Conservation (phyloP, 2,113 vertebrate genomes). For the Aphyosemion australe region DNA sequence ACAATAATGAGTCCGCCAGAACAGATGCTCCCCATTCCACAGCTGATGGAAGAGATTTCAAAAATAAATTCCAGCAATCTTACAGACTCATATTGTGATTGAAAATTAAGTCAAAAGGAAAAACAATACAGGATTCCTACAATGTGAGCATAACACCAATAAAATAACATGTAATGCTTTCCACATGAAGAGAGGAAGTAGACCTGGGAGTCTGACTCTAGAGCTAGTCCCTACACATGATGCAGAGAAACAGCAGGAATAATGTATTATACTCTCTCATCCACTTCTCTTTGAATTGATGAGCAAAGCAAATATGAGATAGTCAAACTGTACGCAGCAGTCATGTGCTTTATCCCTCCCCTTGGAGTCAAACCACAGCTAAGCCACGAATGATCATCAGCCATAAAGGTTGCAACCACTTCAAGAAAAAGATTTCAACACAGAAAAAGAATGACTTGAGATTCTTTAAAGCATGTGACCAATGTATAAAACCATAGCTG, state of each 20-base stretch:
- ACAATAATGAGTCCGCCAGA: neutral
- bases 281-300: constrained; percentile 4
- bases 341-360: constrained; percentile 27
- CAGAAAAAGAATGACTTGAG: no score
- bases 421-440: no score
- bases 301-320: constrained; percentile 25
- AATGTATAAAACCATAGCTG: no score
- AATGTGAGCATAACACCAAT: neutral
- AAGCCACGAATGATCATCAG: no score
- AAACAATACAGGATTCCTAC: neutral
- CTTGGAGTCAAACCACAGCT: neutral
- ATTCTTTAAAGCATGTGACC: no score
- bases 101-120: neutral
- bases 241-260: constrained; percentile 10
- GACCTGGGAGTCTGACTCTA: neutral
- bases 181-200: neutral
- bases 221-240: neutral
- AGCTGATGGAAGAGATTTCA: neutral
- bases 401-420: no score
- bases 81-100: neutral
- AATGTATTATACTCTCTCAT: constrained; percentile 8
- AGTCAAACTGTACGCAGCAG: constrained; percentile 30
- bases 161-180: neutral
- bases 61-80: neutral
- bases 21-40: neutral